Evolutionary conservation across 2,113 vertebrate genomes (phyloP), one percentile per base, ranked within the genome.

Genomic region (Sinosuthora webbiana): DNA sequence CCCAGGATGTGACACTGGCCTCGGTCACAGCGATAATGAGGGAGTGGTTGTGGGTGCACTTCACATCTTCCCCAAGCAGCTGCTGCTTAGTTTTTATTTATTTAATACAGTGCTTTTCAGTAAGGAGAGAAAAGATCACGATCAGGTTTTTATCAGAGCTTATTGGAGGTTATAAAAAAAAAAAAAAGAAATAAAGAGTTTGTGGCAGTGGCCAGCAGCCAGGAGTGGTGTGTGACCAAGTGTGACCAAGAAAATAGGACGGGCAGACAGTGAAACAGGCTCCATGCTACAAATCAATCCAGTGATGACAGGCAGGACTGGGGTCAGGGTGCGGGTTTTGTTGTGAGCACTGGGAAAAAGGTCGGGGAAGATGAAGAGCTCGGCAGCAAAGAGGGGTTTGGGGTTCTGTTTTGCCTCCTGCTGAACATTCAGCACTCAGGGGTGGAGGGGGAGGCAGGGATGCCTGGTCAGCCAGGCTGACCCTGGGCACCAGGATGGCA

Each of bases 191-290:
- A n/a, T n/a, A 25, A 57, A 85, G 18, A 37, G 10, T 44, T 59
- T 30, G 31, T 50, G 50, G 67, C 59, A 49, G 42, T 79, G 77
- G 42, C 87, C 77, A 82, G 13, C n/a, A 95, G 87, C 9, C 47
- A 81, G 70, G 49, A 92, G 64, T 41, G 25, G 10, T 90, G 81
- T 97, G 37, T 97, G 91, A 62, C 76, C 88, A 74, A 52, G 53
- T 91, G 87, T 94, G 90, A 97, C 91, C 89, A 70, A 89, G 94
- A 70, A 95, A 94, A 93, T 93, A 79, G 88, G 87, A 78, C 0
- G 9, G 85, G 93, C 8, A 33, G 91, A 65, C 45, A 55, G 49
- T 17, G 55, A 55, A 68, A 49, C 25, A 15, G 67, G 13, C 64
- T 85, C 21, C 41, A 83, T 67, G 85, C 81, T 80, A 82, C 47